Evolutionary conservation across 2,113 vertebrate species (phyloP).

Genomic region (Menura novaehollandiae): DNA sequence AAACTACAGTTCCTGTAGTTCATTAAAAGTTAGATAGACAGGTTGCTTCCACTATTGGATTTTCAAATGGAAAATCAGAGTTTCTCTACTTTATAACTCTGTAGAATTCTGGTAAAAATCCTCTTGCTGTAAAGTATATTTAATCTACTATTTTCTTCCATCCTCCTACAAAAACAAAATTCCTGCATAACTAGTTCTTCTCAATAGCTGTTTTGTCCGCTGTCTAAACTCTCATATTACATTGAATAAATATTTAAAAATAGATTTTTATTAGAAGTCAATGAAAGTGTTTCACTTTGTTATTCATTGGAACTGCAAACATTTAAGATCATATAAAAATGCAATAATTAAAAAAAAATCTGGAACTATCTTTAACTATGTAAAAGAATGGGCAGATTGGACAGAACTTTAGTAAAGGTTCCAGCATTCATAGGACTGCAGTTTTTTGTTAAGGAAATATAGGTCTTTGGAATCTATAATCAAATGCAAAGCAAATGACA

Average conservation of each 20-base stretch:
- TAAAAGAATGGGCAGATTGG: neutral
- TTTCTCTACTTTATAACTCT: neutral
- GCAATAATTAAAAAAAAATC: neutral
- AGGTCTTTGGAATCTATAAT: neutral
- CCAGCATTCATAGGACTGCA: neutral
- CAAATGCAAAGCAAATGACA: neutral
- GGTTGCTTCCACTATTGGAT: neutral
- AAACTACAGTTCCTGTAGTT: neutral
- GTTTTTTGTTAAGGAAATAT: neutral
- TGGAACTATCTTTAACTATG: neutral
- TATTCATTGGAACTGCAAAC: neutral
- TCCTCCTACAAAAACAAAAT: neutral
- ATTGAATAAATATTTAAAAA: neutral
- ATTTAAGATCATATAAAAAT: neutral
- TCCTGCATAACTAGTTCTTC: neutral
- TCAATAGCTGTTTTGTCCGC: neutral
- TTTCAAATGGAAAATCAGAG: neutral
- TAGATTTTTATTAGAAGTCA: neutral
- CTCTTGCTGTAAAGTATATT: neutral
- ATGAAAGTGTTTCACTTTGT: neutral
- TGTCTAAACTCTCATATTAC: neutral
- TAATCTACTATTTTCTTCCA: neutral
- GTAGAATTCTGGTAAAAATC: neutral
- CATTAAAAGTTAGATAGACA: neutral
- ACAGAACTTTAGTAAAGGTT: neutral